phyloP scores from a whole-genome alignment of 2,888 invertebrate genomes.

The Drosophila longiperda region DNA sequence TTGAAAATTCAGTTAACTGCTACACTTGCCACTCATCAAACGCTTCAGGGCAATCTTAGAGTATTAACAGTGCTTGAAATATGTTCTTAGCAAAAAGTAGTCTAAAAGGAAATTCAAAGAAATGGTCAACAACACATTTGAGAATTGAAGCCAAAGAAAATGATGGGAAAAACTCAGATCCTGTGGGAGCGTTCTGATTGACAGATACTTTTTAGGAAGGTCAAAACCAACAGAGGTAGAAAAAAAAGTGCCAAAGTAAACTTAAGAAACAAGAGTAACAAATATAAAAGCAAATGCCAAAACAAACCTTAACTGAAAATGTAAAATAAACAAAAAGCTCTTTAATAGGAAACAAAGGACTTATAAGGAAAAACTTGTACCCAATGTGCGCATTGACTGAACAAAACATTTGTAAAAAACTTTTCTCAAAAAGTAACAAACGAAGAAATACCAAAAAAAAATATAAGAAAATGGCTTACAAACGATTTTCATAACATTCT shows the following conservation, averaged over 20 bases:
- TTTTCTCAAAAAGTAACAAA: not conserved
- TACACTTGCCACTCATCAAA: constrained; percentile 11
- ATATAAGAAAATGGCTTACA: not conserved
- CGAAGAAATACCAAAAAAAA: not conserved
- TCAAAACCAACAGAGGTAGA: no score
- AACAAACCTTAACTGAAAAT: constrained; percentile 15
- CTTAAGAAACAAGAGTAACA: not conserved
- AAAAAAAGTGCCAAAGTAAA: not conserved
- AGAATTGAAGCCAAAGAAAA: constrained; percentile 29
- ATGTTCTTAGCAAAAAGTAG: not conserved
- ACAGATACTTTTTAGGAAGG: not conserved
- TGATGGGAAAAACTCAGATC: constrained; percentile 11
- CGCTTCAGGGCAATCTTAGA: constrained; percentile 17
- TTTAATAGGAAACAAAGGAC: constrained; percentile 14
- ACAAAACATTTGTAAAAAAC: not conserved
- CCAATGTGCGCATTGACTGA: constrained; percentile 20
- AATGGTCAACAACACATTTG: constrained; percentile 14
- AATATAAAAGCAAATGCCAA: constrained; percentile 4
- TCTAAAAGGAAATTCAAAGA: not conserved
- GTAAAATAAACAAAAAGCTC: not conserved
- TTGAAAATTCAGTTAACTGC: constrained; percentile 14
- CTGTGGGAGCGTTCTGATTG: constrained; percentile 2
- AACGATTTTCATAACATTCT: constrained; percentile 5
- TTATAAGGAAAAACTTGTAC: constrained; percentile 37
- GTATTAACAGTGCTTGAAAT: constrained; percentile 20